A percentile compares a stretch with the other conserved stretches of the same genome.
Evolutionary conservation across 2,888 invertebrate genomes (phyloP).

Genomic region (Ecliptopera silaceata): DNA sequence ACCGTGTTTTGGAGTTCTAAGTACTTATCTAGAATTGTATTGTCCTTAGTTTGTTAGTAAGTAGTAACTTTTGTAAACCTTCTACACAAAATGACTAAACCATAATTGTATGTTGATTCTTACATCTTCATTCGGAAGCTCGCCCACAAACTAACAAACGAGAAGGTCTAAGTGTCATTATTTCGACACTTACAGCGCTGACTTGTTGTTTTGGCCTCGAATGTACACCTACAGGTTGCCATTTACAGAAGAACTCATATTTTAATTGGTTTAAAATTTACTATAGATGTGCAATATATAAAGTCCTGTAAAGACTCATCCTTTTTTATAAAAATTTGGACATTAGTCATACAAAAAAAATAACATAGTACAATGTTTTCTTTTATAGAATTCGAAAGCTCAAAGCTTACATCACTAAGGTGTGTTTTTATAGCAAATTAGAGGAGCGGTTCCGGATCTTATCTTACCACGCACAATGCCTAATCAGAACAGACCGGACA

Average conservation of each 20-base stretch:
- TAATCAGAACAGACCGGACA: not conserved
- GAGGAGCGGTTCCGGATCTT: not conserved
- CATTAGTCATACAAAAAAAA: too few relatives aligned
- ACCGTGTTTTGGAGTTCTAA: too few relatives aligned
- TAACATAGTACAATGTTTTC: too few relatives aligned
- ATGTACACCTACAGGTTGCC: conserved; percentile 63
- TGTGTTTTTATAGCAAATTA: not conserved
- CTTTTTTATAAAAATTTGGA: too few relatives aligned
- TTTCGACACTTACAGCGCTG: not conserved
- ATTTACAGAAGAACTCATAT: conserved; percentile 42
- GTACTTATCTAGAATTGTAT: not conserved
- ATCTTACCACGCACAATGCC: not conserved
- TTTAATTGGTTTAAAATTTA: conserved; percentile 18
- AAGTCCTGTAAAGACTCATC: too few relatives aligned
- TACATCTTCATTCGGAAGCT: conserved; percentile 17
- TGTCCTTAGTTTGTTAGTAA: not conserved
- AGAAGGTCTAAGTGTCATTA: not conserved
- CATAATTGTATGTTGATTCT: not conserved
- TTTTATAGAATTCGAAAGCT: not conserved
- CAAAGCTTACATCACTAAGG: not conserved
- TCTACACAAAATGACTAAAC: too few relatives aligned
- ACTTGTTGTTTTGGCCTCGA: conserved; percentile 64
- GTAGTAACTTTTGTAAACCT: too few relatives aligned
- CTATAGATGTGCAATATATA: too few relatives aligned
- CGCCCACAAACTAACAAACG: conserved; percentile 25